These are phyloP conservation scores for Cerastoderma edule DNA, from an alignment of 2,888 invertebrate species.

Conservation along the genomic window DNA sequence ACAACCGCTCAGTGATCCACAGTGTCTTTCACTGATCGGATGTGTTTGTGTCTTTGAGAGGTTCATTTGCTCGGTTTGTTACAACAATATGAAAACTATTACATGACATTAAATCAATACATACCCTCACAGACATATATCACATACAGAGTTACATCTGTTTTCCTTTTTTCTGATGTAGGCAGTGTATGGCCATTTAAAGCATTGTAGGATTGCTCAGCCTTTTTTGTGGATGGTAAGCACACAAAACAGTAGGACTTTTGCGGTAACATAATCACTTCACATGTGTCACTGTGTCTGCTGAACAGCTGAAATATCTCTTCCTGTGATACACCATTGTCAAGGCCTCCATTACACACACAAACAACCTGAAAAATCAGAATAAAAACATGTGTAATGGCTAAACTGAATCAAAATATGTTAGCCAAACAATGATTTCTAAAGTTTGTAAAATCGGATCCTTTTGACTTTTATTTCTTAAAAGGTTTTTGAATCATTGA, in stretches of 20 bases:
- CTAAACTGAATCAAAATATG: no score
- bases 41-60: no score
- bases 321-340: constrained; percentile 90
- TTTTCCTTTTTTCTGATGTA: constrained; percentile 83
- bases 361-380: constrained; percentile 87
- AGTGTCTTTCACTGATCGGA: no score
- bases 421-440: no score
- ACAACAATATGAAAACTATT: no score
- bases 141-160: constrained; percentile 86
- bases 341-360: constrained; percentile 94
- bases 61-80: no score
- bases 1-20: no score
- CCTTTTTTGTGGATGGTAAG: constrained; percentile 85
- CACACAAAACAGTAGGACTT: constrained; percentile 93
- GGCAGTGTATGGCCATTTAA: constrained; percentile 69
- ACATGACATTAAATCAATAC: no score
- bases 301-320: constrained; percentile 86
- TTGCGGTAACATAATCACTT: constrained; percentile 89
- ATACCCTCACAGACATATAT: constrained; percentile 87
- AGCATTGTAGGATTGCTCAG: constrained; percentile 75
- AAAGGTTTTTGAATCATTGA: no score
- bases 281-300: constrained; percentile 86
- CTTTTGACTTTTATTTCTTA: no score
- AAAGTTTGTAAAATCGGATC: no score
- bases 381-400: no score